These are phyloP conservation scores for Drosophila littoralis DNA, from an alignment of 1,140 invertebrate species.

Conservation along the genomic window DNA sequence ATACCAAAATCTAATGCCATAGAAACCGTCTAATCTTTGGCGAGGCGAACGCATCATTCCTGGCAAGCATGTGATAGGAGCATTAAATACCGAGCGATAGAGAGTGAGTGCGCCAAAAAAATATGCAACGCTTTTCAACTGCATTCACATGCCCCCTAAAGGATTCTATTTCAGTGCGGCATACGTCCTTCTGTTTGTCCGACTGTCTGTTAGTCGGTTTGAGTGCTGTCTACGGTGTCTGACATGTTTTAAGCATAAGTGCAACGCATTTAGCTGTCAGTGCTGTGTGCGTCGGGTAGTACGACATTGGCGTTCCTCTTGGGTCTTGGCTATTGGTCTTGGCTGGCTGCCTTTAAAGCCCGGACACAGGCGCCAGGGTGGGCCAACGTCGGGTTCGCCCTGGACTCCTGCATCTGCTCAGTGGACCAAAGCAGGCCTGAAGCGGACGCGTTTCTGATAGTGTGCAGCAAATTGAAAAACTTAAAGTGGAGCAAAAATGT, in stretches of 20 bases:
- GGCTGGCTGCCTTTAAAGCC: conserved; percentile 68
- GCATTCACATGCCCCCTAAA: conserved; percentile 11
- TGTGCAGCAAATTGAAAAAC: conserved; percentile 63
- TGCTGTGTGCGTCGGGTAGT: conserved; percentile 30
- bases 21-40: conserved; percentile 41
- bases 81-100: not conserved
- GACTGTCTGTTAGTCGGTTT: conserved; percentile 43
- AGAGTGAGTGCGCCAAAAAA: conserved; percentile 28
- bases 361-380: not conserved
- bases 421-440: conserved; percentile 55
- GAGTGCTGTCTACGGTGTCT: conserved; percentile 76
- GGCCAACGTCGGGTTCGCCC: not conserved
- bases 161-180: conserved; percentile 11
- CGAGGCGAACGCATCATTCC: conserved; percentile 8
- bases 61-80: conserved; percentile 7
- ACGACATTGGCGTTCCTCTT: conserved; percentile 5
- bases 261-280: conserved; percentile 82
- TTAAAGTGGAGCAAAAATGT: conserved; percentile 64
- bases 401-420: not conserved
- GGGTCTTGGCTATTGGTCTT: conserved; percentile 38
- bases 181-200: conserved; percentile 10
- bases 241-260: conserved; percentile 83
- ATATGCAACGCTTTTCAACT: conserved; percentile 42
- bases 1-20: not conserved
- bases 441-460: conserved; percentile 34